Percentiles rank a stretch among this genome's conserved stretches.
Conservation (phyloP, 2,113 vertebrate genomes). For the Hemibagrus wyckioides region DNA sequence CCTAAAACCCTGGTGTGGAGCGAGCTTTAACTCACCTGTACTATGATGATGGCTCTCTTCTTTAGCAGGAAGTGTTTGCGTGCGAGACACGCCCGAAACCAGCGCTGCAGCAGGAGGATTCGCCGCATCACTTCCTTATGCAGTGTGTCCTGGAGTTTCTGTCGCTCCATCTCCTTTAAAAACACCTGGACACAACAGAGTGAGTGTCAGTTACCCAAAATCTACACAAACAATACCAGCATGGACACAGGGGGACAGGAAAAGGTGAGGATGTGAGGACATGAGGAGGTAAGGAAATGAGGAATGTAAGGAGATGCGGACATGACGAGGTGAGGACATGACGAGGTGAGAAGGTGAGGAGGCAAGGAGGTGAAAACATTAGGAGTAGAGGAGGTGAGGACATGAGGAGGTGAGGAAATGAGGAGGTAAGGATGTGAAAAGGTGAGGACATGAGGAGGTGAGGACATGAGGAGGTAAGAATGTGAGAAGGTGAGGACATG, state of each 20-base stretch:
- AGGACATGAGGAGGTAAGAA: not conserved
- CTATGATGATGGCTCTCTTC: constrained; percentile 71
- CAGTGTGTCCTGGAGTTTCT: constrained; percentile 81
- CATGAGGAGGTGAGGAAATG: not conserved
- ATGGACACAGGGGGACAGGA: not conserved
- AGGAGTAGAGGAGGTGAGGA: constrained; percentile 1
- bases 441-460: not conserved
- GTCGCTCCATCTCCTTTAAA: constrained; percentile 83
- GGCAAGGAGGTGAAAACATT: not conserved
- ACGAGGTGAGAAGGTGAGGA: not conserved
- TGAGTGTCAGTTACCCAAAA: not conserved
- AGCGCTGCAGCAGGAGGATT: constrained; percentile 88
- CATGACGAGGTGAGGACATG: not conserved
- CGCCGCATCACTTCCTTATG: constrained; percentile 83
- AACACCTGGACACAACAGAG: constrained; percentile 79
- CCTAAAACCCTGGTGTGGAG: not conserved
- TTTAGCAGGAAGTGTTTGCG: constrained; percentile 79
- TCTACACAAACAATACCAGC: no score
- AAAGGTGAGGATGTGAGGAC: not conserved
- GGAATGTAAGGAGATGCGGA: constrained; percentile 27
- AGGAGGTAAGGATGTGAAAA: not conserved
- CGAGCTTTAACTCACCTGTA: constrained; percentile 59
- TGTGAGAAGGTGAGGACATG: not conserved
- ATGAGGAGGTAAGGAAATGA: not conserved
- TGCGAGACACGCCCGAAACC: constrained; percentile 83